Conservation (phyloP, 2,888 invertebrate genomes). For the Mesorhabditis spiculigera region DNA sequence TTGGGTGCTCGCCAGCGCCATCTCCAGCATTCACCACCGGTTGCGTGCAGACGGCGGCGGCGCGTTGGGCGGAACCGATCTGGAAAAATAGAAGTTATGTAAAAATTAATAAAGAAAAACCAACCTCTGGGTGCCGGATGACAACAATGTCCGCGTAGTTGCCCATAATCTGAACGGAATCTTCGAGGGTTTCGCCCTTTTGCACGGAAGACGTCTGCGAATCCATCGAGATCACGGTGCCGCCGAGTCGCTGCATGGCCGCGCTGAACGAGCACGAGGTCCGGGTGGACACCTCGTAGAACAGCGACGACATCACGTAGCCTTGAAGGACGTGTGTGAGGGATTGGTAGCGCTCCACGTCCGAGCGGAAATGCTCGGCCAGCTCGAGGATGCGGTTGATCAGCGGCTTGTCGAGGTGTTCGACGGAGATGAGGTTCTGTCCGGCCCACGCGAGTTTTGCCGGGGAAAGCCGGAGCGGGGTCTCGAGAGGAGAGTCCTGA, state of each 20-base stretch:
- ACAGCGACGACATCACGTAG: slow-evolving; percentile 90
- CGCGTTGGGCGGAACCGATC: slow-evolving; percentile 69
- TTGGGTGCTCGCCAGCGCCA: slow-evolving; percentile 93
- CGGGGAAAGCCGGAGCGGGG: slow-evolving; percentile 28
- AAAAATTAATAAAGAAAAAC: slow-evolving; percentile 57
- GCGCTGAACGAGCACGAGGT: slow-evolving; percentile 92
- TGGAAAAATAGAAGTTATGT: too few relatives aligned
- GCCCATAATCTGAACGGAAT: slow-evolving; percentile 60
- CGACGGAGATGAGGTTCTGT: slow-evolving; percentile 80
- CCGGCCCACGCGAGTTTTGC: slow-evolving; percentile 64
- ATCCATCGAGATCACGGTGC: slow-evolving; percentile 84
- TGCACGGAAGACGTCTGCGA: slow-evolving; percentile 75
- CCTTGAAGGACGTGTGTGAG: slow-evolving; percentile 82
- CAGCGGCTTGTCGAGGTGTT: slow-evolving; percentile 73
- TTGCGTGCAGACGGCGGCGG: slow-evolving; percentile 31
- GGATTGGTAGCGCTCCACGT: slow-evolving; percentile 77
- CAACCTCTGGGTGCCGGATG: slow-evolving; percentile 85
- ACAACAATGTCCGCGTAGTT: slow-evolving; percentile 79
- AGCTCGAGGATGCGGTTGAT: slow-evolving; percentile 90
- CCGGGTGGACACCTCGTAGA: slow-evolving; percentile 94
- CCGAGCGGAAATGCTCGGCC: slow-evolving; percentile 80
- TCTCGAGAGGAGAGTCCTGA: slow-evolving; percentile 16
- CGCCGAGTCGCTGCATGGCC: slow-evolving; percentile 93
- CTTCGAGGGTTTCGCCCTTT: slow-evolving; percentile 91
- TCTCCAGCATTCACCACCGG: slow-evolving; percentile 92